phyloP scores from a whole-genome alignment of 2,797 vertebrate genomes.

The Babyrousa celebensis region DNA sequence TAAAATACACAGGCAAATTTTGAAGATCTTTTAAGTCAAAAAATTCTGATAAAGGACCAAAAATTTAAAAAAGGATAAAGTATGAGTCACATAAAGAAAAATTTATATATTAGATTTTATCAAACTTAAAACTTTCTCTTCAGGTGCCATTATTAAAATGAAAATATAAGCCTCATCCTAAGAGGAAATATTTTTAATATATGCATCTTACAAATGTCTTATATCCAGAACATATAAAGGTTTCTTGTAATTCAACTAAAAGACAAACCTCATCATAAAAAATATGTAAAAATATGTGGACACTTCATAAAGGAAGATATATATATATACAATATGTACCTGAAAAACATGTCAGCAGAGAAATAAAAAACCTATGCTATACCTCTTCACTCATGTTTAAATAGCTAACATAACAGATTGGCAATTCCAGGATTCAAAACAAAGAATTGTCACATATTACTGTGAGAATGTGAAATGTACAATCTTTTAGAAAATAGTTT shows the following conservation, averaged over 20 bases:
- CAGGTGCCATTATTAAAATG: not conserved
- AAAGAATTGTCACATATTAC: not conserved
- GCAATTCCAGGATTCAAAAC: not conserved
- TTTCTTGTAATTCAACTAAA: not conserved
- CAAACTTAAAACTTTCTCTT: not conserved
- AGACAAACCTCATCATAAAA: not conserved
- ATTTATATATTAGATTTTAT: not conserved
- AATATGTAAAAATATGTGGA: not conserved
- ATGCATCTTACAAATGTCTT: not conserved
- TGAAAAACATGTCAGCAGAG: not conserved
- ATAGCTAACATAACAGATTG: not conserved
- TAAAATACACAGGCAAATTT: not conserved
- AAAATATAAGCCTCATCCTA: not conserved
- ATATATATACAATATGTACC: not conserved
- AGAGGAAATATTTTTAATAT: not conserved
- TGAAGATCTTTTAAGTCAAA: not conserved
- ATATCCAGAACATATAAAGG: not conserved
- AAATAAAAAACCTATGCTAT: not conserved
- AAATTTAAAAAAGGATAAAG: not conserved
- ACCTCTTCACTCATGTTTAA: not conserved
- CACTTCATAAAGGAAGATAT: not conserved
- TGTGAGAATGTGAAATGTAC: not conserved
- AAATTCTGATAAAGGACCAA: not conserved
- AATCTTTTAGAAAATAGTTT: not conserved
- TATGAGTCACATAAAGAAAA: not conserved